Percentiles rank a stretch among this genome's conserved stretches.
Conservation (phyloP, 2,113 vertebrate species). For the Ranitomeya variabilis region DNA sequence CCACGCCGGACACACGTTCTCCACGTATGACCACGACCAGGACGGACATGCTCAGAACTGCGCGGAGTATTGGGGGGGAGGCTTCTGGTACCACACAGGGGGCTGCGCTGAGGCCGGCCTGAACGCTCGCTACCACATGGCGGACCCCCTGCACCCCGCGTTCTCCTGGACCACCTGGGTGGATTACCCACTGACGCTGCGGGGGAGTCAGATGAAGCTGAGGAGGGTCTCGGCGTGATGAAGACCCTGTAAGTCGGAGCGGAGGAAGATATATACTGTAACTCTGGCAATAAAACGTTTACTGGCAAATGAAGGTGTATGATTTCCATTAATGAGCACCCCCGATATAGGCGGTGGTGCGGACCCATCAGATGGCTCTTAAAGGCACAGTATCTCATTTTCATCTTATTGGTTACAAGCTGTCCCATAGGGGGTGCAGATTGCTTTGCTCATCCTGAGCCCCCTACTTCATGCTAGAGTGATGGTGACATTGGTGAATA, state of each 20-base stretch:
- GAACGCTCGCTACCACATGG: slow-evolving; percentile 29
- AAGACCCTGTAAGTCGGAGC: not conserved
- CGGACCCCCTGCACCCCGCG: not conserved
- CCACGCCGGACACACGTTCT: slow-evolving; percentile 39
- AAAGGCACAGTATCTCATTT: no score
- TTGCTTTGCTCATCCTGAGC: no score
- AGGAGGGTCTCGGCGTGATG: not conserved
- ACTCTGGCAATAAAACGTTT: not conserved
- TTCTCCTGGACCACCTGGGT: slow-evolving; percentile 31
- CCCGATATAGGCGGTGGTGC: not conserved
- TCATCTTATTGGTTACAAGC: no score
- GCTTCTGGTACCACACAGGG: slow-evolving; percentile 39
- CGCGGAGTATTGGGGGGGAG: slow-evolving; percentile 35
- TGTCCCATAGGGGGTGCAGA: no score
- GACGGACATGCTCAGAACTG: slow-evolving; percentile 10
- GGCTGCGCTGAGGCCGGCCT: slow-evolving; percentile 23
- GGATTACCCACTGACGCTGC: slow-evolving; percentile 7
- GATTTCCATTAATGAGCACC: not conserved
- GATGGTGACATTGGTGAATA: no score
- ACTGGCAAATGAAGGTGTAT: not conserved
- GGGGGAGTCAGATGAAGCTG: slow-evolving; percentile 45
- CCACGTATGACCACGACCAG: slow-evolving; percentile 32
- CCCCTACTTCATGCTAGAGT: no score
- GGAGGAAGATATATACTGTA: not conserved
- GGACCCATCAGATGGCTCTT: no score